Conservation (phyloP, 2,888 invertebrate genomes). For the Drosophila paracracens region DNA sequence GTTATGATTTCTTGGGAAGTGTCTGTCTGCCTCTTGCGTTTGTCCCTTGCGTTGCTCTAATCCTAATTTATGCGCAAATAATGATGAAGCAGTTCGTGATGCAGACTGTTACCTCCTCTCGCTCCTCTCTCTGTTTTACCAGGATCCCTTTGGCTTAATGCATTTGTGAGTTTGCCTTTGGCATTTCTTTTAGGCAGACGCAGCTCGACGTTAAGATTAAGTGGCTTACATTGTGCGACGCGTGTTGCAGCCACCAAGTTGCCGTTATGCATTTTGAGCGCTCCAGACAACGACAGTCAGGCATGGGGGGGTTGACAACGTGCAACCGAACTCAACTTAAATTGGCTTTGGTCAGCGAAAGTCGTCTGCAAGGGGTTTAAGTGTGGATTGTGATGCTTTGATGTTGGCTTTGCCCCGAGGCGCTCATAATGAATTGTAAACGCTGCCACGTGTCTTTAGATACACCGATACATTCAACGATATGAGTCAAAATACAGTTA, state of each 20-base stretch:
- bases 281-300: slow-evolving; percentile 44
- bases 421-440: slow-evolving; percentile 76
- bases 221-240: slow-evolving; percentile 73
- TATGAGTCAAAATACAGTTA: slow-evolving; percentile 32
- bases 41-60: slow-evolving; percentile 49
- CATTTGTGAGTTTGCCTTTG: slow-evolving; percentile 48
- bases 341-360: slow-evolving; percentile 68
- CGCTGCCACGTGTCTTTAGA: slow-evolving; percentile 69
- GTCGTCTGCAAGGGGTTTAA: slow-evolving; percentile 31
- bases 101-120: slow-evolving; percentile 16
- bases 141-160: slow-evolving; percentile 45
- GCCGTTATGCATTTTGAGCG: slow-evolving; percentile 71
- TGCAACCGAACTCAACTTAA: slow-evolving; percentile 36
- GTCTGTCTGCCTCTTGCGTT: slow-evolving; percentile 28
- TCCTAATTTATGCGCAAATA: slow-evolving; percentile 81
- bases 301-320: slow-evolving; percentile 52
- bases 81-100: slow-evolving; percentile 72
- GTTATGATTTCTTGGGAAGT: slow-evolving; percentile 70
- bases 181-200: slow-evolving; percentile 43
- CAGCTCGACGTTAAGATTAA: slow-evolving; percentile 67
- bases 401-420: slow-evolving; percentile 48
- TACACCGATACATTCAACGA: not conserved
- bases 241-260: slow-evolving; percentile 58
- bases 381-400: slow-evolving; percentile 35
- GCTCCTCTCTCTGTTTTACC: not conserved